Evolutionary conservation across 1,140 invertebrate species (phyloP).

Genomic region (Hypothenemus hampei): DNA sequence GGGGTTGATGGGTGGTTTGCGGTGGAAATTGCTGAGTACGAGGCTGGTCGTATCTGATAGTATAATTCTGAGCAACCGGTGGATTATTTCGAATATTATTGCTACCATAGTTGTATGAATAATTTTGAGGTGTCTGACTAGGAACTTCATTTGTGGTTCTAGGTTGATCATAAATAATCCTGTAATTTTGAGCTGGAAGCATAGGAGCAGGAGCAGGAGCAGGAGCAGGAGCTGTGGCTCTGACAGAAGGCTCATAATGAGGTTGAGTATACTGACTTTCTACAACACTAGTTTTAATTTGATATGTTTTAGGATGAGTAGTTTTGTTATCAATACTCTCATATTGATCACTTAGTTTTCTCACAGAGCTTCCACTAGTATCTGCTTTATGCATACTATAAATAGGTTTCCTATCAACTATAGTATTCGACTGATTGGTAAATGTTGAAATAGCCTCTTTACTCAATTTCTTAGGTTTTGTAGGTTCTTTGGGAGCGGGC

Average conservation of each 20-base stretch:
- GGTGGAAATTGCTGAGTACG: slow-evolving; percentile 7
- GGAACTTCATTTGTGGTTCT: slow-evolving; percentile 17
- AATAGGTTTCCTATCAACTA: slow-evolving; percentile 3
- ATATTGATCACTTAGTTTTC: slow-evolving; percentile 43
- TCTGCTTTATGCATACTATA: slow-evolving; percentile 25
- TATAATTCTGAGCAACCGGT: slow-evolving; percentile 8
- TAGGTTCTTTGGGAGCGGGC: slow-evolving; percentile 30
- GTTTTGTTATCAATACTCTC: slow-evolving; percentile 24
- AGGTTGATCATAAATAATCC: slow-evolving; percentile 13
- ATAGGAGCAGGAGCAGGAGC: neutral
- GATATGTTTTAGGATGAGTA: slow-evolving; percentile 26
- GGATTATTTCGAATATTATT: no score
- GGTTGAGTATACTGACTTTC: slow-evolving; percentile 20
- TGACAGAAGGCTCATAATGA: slow-evolving; percentile 9
- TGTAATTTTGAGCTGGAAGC: slow-evolving; percentile 12
- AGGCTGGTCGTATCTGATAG: slow-evolving; percentile 11
- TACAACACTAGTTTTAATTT: slow-evolving; percentile 21
- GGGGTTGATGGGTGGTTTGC: slow-evolving; percentile 11
- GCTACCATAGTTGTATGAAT: slow-evolving; percentile 1
- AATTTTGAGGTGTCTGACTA: slow-evolving; percentile 8
- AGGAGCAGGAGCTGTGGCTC: neutral
- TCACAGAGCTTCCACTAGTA: slow-evolving; percentile 29
- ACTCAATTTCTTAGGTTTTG: slow-evolving; percentile 33
- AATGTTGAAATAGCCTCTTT: slow-evolving; percentile 26
- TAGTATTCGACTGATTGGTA: neutral